A percentile compares a stretch with the other conserved stretches of the same genome.
phyloP scores from a whole-genome alignment of 2,888 invertebrate genomes.

The Sarcophaga caerulescens region DNA sequence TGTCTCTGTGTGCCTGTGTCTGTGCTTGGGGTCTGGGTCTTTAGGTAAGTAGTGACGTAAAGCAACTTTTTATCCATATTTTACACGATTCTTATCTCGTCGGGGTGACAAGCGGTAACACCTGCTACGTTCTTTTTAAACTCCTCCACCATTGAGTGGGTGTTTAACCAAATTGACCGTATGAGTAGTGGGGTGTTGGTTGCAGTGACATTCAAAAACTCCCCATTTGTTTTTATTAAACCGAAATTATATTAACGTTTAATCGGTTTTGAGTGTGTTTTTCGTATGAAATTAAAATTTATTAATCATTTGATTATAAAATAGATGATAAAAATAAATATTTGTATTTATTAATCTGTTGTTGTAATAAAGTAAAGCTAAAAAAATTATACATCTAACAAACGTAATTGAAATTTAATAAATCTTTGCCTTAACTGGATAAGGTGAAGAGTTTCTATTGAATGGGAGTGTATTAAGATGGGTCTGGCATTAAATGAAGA shows the following conservation, averaged over 20 bases:
- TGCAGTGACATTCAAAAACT: conserved; percentile 2
- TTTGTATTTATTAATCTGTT: too few relatives aligned
- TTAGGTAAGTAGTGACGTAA: conserved; percentile 6
- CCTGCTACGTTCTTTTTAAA: conserved; percentile 17
- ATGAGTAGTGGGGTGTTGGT: background rate
- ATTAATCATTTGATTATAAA: too few relatives aligned
- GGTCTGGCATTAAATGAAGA: too few relatives aligned
- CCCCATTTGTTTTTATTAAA: conserved; percentile 13
- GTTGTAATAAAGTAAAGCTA: too few relatives aligned
- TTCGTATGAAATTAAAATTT: too few relatives aligned
- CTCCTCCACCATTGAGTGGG: background rate
- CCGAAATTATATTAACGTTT: conserved; percentile 5
- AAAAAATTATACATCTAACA: too few relatives aligned
- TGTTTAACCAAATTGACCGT: conserved; percentile 3
- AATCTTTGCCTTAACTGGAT: too few relatives aligned
- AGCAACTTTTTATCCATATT: conserved; percentile 7
- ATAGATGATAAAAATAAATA: too few relatives aligned
- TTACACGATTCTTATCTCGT: conserved; percentile 39
- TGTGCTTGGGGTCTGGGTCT: background rate
- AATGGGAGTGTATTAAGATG: too few relatives aligned
- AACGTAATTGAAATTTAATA: too few relatives aligned
- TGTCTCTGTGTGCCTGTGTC: background rate
- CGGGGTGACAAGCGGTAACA: conserved; percentile 21
- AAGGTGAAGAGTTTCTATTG: too few relatives aligned
- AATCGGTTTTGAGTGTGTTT: background rate